phyloP scores from a whole-genome alignment of 1,140 invertebrate genomes.

The Pogonomyrmex barbatus region DNA sequence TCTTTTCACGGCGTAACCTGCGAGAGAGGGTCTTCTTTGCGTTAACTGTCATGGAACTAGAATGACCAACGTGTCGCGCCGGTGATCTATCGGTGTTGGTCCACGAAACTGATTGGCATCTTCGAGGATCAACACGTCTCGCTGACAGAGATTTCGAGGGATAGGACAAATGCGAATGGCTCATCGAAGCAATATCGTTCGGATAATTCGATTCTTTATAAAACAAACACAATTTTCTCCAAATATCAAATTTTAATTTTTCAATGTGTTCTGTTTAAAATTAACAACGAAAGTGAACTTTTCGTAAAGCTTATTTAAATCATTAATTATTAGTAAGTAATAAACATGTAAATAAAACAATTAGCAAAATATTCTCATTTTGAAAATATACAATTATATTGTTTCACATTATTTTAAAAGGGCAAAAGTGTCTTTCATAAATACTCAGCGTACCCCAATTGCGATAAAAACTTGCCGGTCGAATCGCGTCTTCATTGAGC shows the following conservation, averaged over 20 bases:
- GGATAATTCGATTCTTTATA: neutral
- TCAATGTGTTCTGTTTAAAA: neutral
- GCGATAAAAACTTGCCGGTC: conserved; percentile 21
- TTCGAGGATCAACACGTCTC: conserved; percentile 51
- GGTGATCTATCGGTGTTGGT: conserved; percentile 54
- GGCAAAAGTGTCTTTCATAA: neutral
- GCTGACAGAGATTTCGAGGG: conserved; percentile 18
- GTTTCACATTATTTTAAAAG: neutral
- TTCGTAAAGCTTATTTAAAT: neutral
- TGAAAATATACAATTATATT: neutral
- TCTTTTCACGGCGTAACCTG: conserved; percentile 47
- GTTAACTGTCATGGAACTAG: conserved; percentile 54
- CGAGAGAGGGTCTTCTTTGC: conserved; percentile 50
- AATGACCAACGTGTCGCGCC: conserved; percentile 53
- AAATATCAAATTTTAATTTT: neutral
- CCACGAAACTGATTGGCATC: conserved; percentile 55
- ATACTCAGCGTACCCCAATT: conserved; percentile 1
- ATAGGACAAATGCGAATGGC: conserved; percentile 10
- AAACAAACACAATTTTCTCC: neutral
- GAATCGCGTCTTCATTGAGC: conserved; percentile 10
- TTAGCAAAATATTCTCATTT: neutral
- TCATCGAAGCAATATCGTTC: neutral
- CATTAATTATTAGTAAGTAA: neutral
- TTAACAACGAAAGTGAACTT: neutral
- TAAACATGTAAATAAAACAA: neutral